Conservation (phyloP, 2,113 vertebrate genomes). For the Lipophrys pholis region DNA sequence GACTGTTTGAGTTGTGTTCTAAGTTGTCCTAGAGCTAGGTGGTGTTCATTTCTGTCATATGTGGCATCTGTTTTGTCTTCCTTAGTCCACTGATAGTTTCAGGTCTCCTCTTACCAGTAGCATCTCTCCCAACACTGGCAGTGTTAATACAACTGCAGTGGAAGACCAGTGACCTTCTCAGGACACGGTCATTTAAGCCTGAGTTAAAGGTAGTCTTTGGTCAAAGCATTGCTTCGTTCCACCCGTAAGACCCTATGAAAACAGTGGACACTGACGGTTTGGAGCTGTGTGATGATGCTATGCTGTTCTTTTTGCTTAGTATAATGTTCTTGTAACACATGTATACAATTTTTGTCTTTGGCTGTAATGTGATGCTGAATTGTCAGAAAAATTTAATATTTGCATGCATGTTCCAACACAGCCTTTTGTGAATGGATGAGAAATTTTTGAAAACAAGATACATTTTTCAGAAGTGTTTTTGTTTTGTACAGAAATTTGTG, state of each 20-base stretch:
- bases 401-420: conserved; percentile 83
- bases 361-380: conserved; percentile 82
- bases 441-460: conserved; percentile 58
- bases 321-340: conserved; percentile 80
- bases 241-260: conserved; percentile 62
- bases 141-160: conserved; percentile 69
- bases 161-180: conserved; percentile 68
- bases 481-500: conserved; percentile 84
- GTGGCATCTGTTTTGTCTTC: conserved; percentile 75
- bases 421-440: conserved; percentile 83
- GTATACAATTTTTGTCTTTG: conserved; percentile 81
- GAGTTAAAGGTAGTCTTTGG: conserved; percentile 60
- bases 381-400: conserved; percentile 79
- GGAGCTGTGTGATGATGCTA: conserved; percentile 68
- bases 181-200: conserved; percentile 64
- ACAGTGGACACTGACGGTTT: conserved; percentile 68
- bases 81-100: conserved; percentile 74
- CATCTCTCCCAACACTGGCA: conserved; percentile 68
- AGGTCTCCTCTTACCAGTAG: conserved; percentile 70
- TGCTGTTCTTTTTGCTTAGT: conserved; percentile 79
- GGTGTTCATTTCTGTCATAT: conserved; percentile 73
- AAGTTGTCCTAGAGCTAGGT: conserved; percentile 68
- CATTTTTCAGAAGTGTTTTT: conserved; percentile 59
- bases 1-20: conserved; percentile 73
- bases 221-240: conserved; percentile 64